phyloP scores from a whole-genome alignment of 92 coral and sea anemone species.

The Phymanthus crucifer region DNA sequence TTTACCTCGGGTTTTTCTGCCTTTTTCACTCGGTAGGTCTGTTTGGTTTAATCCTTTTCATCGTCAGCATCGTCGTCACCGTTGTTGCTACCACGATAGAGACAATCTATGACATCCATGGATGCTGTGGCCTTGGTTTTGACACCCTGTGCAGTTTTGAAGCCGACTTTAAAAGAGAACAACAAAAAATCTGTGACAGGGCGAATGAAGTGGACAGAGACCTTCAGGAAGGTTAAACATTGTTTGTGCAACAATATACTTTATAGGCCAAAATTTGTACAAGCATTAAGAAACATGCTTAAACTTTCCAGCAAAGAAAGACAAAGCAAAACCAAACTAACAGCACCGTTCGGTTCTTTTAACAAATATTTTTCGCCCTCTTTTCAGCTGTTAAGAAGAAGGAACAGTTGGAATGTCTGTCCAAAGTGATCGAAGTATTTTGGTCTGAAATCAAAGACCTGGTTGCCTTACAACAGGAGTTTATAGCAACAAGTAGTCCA shows the following conservation, averaged over 20 bases:
- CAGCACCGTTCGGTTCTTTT: no score
- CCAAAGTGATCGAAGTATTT: not conserved
- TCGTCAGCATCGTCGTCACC: conserved; percentile 21
- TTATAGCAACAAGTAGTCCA: not conserved
- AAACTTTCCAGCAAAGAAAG: no score
- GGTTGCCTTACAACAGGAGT: not conserved
- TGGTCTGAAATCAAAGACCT: not conserved
- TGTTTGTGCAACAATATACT: no score
- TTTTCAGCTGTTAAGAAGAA: conserved; percentile 1
- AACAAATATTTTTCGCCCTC: not conserved
- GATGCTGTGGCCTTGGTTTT: conserved; percentile 33
- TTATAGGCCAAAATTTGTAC: no score
- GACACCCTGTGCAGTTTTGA: conserved; percentile 17
- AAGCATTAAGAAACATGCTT: no score
- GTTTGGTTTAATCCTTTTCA: conserved; percentile 2
- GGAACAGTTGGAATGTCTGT: conserved; percentile 18
- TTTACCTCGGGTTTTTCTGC: no score
- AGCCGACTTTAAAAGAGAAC: not conserved
- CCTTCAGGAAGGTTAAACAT: conserved; percentile 21
- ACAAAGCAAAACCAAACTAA: no score
- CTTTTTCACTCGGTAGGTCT: not conserved
- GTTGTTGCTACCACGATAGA: conserved; percentile 13
- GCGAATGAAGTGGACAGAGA: conserved; percentile 4
- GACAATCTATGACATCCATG: conserved; percentile 31
- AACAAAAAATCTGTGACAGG: not conserved